Evolutionary conservation across 2,113 vertebrate species (phyloP), one percentile per base, ranked within the genome.

Genomic region (Arizona elegans): DNA sequence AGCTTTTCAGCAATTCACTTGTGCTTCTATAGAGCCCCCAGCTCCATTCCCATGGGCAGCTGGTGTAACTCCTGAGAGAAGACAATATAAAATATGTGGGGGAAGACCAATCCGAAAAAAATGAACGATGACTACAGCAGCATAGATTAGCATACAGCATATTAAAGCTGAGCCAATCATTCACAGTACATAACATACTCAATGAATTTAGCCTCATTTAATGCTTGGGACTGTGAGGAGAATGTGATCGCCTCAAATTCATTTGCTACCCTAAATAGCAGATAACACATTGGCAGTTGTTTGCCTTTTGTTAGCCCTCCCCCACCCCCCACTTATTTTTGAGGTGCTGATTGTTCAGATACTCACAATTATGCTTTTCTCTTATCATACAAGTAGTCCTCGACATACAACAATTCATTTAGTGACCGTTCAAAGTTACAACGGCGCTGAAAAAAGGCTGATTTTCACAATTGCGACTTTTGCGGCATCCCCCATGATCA

Each of bases 161-260:
- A 90, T 94, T 92, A 92, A 0, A 55, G 56, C 15, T 43, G 8
- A 94, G 0, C 1, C 91, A 91, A 38, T 50, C 87, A 91, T 70
- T 87, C 54, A 81, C 29, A 86, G 38, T 0, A 87, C 91, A 92
- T 92, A 11, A 5, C 38, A 15, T 93, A 10, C 21, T 88, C 1
- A 1, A 70, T 58, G 65, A 43, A 89, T 70, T 93, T 90, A 92
- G 93, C 47, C 75, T 90, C 50, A 50, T 87, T 93, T 95, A 86
- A 62, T 1, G 24, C 8, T n/a, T 92, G 43, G 52, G 38, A 92
- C 86, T 87, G 21, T 59, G 8, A 94, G 94, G 0, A 3, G 92
- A 93, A 58, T 0, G 89, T 70, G 81, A 90, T 94, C 93, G 85
- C 6, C 50, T 91, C 86, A 23, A 29, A 33, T 91, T 24, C 0